Conservation (phyloP, 1,140 invertebrate species). For the Laupala kohalensis region DNA sequence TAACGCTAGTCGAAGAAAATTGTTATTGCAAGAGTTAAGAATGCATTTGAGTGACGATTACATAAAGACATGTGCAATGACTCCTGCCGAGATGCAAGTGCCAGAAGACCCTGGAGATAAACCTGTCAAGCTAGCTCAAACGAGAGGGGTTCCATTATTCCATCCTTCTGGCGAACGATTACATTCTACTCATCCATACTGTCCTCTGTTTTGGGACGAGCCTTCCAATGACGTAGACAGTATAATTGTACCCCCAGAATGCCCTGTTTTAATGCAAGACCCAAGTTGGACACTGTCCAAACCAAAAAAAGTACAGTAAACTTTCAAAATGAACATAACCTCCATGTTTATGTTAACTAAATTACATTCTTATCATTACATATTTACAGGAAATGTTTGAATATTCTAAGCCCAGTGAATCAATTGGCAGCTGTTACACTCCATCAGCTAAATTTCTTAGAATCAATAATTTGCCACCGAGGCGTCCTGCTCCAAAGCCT, state of each 20-base stretch:
- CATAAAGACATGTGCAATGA: no score
- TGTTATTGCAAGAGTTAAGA: no score
- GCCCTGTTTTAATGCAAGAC: background rate
- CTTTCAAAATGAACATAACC: background rate
- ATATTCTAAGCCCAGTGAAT: slow-evolving; percentile 47
- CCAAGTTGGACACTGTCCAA: background rate
- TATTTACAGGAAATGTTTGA: slow-evolving; percentile 30
- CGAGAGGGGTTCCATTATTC: background rate
- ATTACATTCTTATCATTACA: background rate
- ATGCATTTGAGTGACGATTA: no score
- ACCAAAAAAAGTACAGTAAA: background rate
- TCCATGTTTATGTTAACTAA: background rate
- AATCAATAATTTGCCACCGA: slow-evolving; percentile 33
- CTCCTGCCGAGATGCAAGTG: no score
- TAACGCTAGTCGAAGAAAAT: no score
- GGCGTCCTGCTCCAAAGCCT: slow-evolving; percentile 17
- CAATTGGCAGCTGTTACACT: slow-evolving; percentile 43
- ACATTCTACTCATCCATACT: background rate
- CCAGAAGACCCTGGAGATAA: no score
- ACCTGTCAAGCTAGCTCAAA: background rate
- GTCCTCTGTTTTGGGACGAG: background rate
- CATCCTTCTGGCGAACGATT: background rate
- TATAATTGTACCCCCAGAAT: background rate
- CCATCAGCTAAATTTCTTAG: slow-evolving; percentile 36
- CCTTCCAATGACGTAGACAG: no score